Conservation (phyloP, 2,888 invertebrate species). For the Resseliella maxima region DNA sequence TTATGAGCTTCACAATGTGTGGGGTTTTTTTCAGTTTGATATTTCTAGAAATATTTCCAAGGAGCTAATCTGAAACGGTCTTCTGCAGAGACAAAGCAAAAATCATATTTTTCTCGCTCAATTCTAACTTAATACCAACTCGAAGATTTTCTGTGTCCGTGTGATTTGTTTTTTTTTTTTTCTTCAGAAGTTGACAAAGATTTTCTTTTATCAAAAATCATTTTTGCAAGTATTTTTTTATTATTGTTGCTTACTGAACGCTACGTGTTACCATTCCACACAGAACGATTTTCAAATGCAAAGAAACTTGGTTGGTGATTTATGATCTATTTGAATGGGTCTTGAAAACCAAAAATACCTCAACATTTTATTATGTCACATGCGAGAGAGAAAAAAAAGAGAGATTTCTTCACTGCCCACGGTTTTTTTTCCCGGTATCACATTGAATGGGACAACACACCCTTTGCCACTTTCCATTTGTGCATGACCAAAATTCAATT, state of each 20-base stretch:
- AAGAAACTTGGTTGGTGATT: background rate
- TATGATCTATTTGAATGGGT: constrained; percentile 30
- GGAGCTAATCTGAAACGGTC: background rate
- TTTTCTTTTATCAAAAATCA: no score
- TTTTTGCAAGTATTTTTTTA: background rate
- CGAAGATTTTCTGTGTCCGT: background rate
- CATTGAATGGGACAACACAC: background rate
- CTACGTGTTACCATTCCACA: background rate
- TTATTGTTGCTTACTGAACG: background rate
- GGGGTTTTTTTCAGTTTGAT: constrained; percentile 22
- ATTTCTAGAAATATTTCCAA: background rate
- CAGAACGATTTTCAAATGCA: background rate
- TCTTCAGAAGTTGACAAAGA: no score
- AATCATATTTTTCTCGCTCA: constrained; percentile 5
- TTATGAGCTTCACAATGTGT: constrained; percentile 43
- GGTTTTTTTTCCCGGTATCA: no score
- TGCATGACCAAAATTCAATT: constrained; percentile 30
- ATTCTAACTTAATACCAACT: background rate
- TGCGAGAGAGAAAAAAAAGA: no score
- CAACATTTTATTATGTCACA: background rate
- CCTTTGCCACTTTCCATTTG: background rate
- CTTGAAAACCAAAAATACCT: background rate
- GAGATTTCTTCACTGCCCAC: no score
- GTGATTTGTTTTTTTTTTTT: no score
- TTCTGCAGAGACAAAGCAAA: background rate